Percentiles rank a stretch among this genome's conserved stretches.
Conservation (phyloP, 1,140 invertebrate genomes). For the Drosophila bocqueti region DNA sequence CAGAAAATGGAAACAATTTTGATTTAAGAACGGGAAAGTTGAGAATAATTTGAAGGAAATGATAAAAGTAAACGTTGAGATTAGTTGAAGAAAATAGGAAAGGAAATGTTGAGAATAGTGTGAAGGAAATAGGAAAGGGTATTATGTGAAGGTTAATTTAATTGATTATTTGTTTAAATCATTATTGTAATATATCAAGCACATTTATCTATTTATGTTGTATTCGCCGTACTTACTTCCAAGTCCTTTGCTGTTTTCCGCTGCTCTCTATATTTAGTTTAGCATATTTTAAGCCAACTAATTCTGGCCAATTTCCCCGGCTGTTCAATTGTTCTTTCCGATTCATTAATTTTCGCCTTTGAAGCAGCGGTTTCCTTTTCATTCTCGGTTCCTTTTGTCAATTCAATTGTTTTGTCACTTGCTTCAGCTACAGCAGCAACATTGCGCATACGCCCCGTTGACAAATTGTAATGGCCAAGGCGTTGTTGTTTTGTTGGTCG, state of each 20-base stretch:
- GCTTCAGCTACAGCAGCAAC: constrained; percentile 9
- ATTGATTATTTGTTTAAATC: background rate
- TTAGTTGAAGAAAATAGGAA: background rate
- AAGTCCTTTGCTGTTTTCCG: background rate
- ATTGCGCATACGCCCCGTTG: constrained; percentile 67
- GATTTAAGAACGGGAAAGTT: background rate
- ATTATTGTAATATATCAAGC: background rate
- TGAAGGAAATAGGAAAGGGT: background rate
- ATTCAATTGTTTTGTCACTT: constrained; percentile 44
- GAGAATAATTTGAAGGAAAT: background rate
- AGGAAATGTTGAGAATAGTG: no score
- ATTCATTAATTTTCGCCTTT: constrained; percentile 51
- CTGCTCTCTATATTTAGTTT: constrained; percentile 15
- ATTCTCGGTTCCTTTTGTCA: constrained; percentile 43
- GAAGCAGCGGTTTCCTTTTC: constrained; percentile 50
- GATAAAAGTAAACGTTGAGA: background rate
- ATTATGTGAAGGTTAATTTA: background rate
- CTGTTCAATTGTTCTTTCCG: constrained; percentile 41
- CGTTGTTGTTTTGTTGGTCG: constrained; percentile 21
- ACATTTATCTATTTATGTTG: background rate
- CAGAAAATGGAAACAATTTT: constrained; percentile 1
- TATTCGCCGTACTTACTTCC: background rate
- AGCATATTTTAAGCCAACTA: constrained; percentile 37
- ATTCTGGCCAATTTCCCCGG: constrained; percentile 27
- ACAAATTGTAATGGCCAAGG: constrained; percentile 57